These are phyloP conservation scores for Brienomyrus longianalis DNA, from an alignment of 2,113 vertebrate species.

Conservation along the genomic window DNA sequence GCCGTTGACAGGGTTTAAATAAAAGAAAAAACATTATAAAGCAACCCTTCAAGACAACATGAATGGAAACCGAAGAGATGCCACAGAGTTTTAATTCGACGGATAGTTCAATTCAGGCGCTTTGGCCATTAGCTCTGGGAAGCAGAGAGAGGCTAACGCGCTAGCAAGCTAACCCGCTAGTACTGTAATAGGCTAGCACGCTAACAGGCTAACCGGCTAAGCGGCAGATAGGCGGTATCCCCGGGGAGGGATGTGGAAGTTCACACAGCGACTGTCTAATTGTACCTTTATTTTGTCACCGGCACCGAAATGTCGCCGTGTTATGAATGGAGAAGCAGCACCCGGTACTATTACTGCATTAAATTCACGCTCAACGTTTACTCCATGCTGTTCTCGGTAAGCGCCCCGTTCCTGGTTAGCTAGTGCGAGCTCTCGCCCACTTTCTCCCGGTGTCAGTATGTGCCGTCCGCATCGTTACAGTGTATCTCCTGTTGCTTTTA, in stretches of 20 bases:
- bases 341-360: constrained; percentile 70
- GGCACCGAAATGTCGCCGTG: constrained; percentile 58
- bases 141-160: background rate
- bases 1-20: background rate
- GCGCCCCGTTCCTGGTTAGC: constrained; percentile 33
- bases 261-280: background rate
- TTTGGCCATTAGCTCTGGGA: background rate
- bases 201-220: background rate
- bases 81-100: background rate
- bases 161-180: background rate
- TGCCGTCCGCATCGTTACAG: background rate
- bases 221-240: background rate
- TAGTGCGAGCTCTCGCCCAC: background rate
- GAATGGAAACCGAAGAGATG: background rate
- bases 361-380: constrained; percentile 77
- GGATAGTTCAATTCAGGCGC: background rate
- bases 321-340: constrained; percentile 57
- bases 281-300: background rate
- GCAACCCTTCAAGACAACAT: background rate
- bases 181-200: background rate
- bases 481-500: background rate
- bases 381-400: constrained; percentile 79
- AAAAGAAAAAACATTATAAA: background rate
- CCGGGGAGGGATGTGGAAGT: background rate
- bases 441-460: background rate